Evolutionary conservation across 2,888 invertebrate species (phyloP).

Genomic region (Euplagia quadripunctaria): DNA sequence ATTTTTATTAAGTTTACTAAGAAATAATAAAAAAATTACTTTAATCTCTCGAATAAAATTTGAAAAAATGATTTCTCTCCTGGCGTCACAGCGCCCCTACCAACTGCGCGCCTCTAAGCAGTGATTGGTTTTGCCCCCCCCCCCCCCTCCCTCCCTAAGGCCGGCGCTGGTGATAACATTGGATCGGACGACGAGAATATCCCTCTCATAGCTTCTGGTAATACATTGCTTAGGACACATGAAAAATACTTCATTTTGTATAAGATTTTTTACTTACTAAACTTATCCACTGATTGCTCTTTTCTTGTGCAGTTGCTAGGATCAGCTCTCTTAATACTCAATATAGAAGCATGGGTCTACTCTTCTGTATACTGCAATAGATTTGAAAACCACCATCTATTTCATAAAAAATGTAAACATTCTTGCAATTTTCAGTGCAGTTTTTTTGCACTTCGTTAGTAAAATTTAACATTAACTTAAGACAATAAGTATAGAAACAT

Average conservation of each 20-base stretch:
- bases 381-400: not conserved
- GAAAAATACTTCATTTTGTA: not conserved
- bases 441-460: slow-evolving; percentile 36
- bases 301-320: not conserved
- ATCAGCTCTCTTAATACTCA: not conserved
- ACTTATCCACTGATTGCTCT: not conserved
- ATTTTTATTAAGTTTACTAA: too few relatives aligned
- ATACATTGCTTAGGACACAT: not conserved
- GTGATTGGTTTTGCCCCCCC: too few relatives aligned
- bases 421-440: slow-evolving; percentile 30
- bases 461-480: slow-evolving; percentile 18
- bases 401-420: not conserved
- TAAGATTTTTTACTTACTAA: not conserved
- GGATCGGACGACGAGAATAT: not conserved
- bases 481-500: slow-evolving; percentile 9
- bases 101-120: too few relatives aligned
- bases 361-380: not conserved
- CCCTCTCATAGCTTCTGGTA: not conserved
- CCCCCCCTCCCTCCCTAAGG: too few relatives aligned
- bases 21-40: too few relatives aligned
- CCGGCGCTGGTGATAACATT: too few relatives aligned
- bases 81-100: too few relatives aligned
- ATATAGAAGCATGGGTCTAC: not conserved
- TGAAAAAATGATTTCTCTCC: too few relatives aligned
- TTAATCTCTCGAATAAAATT: too few relatives aligned